phyloP scores from a whole-genome alignment of 2,797 vertebrate species.

The Natrix natrix region DNA sequence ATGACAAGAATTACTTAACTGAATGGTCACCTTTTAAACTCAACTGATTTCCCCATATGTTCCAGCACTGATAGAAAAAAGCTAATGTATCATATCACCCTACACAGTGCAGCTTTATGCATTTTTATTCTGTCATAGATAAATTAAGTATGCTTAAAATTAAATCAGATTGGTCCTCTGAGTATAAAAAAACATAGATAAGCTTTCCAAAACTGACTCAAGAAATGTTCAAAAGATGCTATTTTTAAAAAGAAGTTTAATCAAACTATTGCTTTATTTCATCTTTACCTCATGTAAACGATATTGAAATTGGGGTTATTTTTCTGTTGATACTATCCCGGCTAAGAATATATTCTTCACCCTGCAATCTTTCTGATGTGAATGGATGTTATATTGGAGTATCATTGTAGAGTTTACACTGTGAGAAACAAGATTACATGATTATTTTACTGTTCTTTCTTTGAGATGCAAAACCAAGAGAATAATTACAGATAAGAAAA shows the following conservation, averaged over 20 bases:
- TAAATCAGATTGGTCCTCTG: conserved; percentile 23
- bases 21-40: conserved; percentile 34
- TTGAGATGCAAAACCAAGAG: background rate
- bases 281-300: background rate
- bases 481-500: background rate
- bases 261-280: conserved; percentile 15
- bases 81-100: conserved; percentile 17
- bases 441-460: background rate
- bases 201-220: conserved; percentile 25
- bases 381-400: background rate
- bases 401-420: background rate
- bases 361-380: background rate
- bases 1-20: conserved; percentile 37
- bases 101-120: background rate
- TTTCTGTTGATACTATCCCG: background rate
- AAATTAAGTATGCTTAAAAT: conserved; percentile 30
- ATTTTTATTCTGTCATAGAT: conserved; percentile 31
- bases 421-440: background rate
- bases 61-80: conserved; percentile 12
- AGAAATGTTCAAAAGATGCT: conserved; percentile 11
- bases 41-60: conserved; percentile 29
- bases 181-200: conserved; percentile 16
- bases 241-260: conserved; percentile 14
- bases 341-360: background rate
- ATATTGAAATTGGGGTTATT: background rate